Evolutionary conservation across 2,888 invertebrate species (phyloP), one percentile per base, ranked within the genome.

Genomic region (Hoplodrina blanda): DNA sequence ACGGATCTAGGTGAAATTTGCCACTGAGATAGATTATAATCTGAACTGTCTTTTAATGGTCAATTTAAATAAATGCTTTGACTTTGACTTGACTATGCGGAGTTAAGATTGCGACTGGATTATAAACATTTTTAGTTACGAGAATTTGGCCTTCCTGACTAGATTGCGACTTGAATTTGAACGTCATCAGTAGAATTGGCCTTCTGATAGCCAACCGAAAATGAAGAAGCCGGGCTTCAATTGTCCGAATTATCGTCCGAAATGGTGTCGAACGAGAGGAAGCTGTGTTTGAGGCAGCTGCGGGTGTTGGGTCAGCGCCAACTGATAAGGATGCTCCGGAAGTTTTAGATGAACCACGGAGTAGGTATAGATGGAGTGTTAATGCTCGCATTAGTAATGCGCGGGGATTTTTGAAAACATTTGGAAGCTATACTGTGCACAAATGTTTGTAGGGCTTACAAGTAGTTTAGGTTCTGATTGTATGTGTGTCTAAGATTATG

Each of bases 291-390:
- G 30, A 53, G 68, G 69, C 79, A 69, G 72, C 83, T 82, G 80
- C 77, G 82, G 77, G 83, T 49, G 57, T 78, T 80, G 82, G 82
- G 73, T 56, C 72, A 50, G 30, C n/a, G 70, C 73, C 69, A 73
- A 77, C 69, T 54, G 83, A 80, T 83, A 83, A 68, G 73, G 41
- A 53, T 41, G 65, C 49, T 17, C 70, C 74, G 82, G 79, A 80
- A 80, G 65, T 74, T 78, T 57, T 62, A 61, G 69, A 49, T 74
- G 66, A 19, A 52, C 25, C 77, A 63, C 54, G 25, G 80, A 78
- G 61, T 20, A 59, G 13, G 13, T 46, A 30, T 4, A 8, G 4
- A 55, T 57, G 52, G 55, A 70, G 52, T 0, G 17, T 1, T 50
- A 41, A 62, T 10, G 46, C n/a, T 4, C 37, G 25, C 4, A n/a